Evolutionary conservation across 1,140 invertebrate genomes (phyloP).

Genomic region (Caenorhabditis brenneri): DNA sequence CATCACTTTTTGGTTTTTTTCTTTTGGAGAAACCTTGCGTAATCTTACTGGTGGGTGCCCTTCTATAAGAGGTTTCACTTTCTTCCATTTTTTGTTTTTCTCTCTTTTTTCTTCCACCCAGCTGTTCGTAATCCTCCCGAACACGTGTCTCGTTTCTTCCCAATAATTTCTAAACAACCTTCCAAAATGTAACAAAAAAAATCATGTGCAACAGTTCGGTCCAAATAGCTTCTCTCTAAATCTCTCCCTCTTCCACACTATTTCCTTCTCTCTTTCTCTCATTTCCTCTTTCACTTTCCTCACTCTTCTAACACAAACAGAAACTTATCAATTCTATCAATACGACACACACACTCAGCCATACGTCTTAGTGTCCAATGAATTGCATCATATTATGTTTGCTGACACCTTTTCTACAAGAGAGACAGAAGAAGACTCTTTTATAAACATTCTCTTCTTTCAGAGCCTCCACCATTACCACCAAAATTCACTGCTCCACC

Average conservation of each 20-base stretch:
- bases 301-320: neutral
- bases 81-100: too few species aligned
- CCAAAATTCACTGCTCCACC: neutral
- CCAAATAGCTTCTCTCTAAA: neutral
- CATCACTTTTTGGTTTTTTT: too few species aligned
- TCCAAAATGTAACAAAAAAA: neutral
- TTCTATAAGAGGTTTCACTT: too few species aligned
- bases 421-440: neutral
- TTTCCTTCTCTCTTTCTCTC: neutral
- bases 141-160: neutral
- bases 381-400: slow-evolving; percentile 43
- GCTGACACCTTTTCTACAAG: slow-evolving; percentile 30
- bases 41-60: too few species aligned
- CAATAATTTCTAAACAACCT: neutral
- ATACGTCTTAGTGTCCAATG: neutral
- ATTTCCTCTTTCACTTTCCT: neutral
- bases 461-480: slow-evolving; percentile 1
- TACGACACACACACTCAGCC: neutral
- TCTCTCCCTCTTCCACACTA: neutral
- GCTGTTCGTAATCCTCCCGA: neutral
- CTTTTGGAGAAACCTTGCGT: too few species aligned
- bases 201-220: neutral
- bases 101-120: too few species aligned
- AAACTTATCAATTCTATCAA: neutral
- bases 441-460: slow-evolving; percentile 25